These are phyloP conservation scores for Proteles cristata DNA, from an alignment of 2,113 vertebrate species.

Conservation along the genomic window DNA sequence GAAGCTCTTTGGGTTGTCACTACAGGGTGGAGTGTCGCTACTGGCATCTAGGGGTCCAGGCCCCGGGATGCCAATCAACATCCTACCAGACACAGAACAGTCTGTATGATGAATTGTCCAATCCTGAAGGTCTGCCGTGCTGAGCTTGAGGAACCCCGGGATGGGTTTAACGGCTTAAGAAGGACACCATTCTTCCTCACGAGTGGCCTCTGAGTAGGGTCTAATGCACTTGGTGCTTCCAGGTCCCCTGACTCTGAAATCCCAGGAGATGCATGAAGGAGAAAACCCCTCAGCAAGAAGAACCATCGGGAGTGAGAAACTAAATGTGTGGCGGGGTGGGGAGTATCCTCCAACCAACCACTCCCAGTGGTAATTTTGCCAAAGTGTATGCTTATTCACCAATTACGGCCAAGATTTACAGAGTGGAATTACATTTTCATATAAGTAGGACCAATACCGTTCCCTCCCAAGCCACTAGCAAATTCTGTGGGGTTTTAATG, in stretches of 20 bases:
- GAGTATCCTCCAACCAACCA: neutral
- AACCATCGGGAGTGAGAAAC: neutral
- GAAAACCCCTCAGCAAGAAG: neutral
- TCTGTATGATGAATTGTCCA: rapidly evolving
- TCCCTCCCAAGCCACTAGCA: constrained; percentile 78
- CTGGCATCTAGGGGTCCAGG: neutral
- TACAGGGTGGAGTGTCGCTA: no score
- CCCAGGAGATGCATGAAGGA: neutral
- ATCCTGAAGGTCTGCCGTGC: rapidly evolving
- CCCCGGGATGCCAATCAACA: neutral
- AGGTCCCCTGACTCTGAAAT: neutral
- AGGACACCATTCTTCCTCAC: neutral
- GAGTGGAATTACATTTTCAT: constrained; percentile 79
- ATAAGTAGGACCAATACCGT: constrained; percentile 79
- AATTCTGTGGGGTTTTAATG: constrained; percentile 83
- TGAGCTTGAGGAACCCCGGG: neutral
- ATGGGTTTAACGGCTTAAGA: neutral
- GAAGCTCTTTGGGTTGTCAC: neutral
- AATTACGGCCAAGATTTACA: constrained; percentile 86
- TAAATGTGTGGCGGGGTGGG: neutral
- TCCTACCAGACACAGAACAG: rapidly evolving
- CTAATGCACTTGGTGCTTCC: neutral
- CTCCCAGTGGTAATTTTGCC: constrained; percentile 68
- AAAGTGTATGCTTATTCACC: constrained; percentile 81
- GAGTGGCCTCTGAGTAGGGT: neutral